Percentiles rank a stretch among this genome's conserved stretches.
Evolutionary conservation across 2,888 invertebrate genomes (phyloP).

Genomic region (Pharmacophagus antenor): DNA sequence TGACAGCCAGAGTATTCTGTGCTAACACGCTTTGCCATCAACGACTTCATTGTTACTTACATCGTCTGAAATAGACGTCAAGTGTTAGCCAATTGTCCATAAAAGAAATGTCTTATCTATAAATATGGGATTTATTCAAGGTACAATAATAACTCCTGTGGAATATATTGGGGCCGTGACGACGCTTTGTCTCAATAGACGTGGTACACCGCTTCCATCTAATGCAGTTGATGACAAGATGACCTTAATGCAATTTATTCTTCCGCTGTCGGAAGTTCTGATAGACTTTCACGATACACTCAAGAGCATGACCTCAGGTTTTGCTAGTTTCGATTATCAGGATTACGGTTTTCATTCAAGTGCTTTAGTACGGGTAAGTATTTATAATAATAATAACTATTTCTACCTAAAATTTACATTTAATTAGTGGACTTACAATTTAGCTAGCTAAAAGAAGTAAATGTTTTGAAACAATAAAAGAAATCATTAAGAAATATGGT

Average conservation of each 20-base stretch:
- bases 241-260: conserved; percentile 88
- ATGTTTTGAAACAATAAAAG: too few relatives aligned
- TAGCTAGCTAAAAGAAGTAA: too few relatives aligned
- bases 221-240: conserved; percentile 90
- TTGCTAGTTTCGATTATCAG: conserved; percentile 97
- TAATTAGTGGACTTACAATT: too few relatives aligned
- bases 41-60: too few relatives aligned
- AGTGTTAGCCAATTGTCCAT: not conserved
- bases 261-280: conserved; percentile 96
- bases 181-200: conserved; percentile 86
- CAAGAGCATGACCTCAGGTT: conserved; percentile 95
- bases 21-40: too few relatives aligned
- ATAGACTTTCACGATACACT: conserved; percentile 96
- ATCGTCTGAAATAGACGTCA: too few relatives aligned
- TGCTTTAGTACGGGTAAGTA: conserved; percentile 87
- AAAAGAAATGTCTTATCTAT: not conserved
- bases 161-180: conserved; percentile 86
- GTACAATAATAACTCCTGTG: conserved; percentile 93
- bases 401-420: too few relatives aligned
- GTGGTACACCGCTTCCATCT: conserved; percentile 83
- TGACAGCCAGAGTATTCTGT: too few relatives aligned
- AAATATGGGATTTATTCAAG: conserved; percentile 49
- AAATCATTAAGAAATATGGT: too few relatives aligned
- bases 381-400: too few relatives aligned
- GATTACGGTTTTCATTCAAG: conserved; percentile 90